Evolutionary conservation across 2,797 vertebrate genomes (phyloP).

Genomic region (Hephaestus fuliginosus): DNA sequence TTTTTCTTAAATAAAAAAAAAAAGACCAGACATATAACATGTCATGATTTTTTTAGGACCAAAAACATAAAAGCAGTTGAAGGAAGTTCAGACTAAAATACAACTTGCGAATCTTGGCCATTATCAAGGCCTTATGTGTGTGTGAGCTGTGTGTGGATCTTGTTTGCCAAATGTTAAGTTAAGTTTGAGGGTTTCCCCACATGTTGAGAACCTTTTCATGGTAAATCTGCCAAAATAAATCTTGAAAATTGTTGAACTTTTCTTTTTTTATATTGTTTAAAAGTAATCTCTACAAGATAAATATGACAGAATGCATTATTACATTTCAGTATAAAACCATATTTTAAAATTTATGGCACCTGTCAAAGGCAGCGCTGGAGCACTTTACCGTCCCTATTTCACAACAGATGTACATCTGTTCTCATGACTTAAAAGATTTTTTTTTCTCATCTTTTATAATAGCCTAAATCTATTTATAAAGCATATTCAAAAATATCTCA

Average conservation of each 20-base stretch:
- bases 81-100: neutral
- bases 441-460: neutral
- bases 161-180: no score
- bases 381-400: neutral
- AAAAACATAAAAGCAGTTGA: neutral
- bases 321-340: neutral
- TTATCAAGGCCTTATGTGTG: neutral
- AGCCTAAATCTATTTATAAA: constrained; percentile 7
- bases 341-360: constrained; percentile 7
- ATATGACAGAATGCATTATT: constrained; percentile 12
- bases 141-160: neutral
- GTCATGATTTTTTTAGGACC: neutral
- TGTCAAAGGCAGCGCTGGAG: constrained; percentile 2
- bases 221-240: neutral
- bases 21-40: neutral
- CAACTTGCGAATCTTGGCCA: neutral
- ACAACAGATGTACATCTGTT: constrained; percentile 13
- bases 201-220: neutral
- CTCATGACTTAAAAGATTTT: neutral
- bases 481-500: neutral
- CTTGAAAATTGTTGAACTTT: neutral
- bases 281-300: neutral
- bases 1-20: neutral
- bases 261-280: neutral
- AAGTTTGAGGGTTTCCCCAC: neutral